Evolutionary conservation across 2,797 vertebrate genomes (phyloP), one percentile per base, ranked within the genome.

Genomic region (Chelon labrosus): DNA sequence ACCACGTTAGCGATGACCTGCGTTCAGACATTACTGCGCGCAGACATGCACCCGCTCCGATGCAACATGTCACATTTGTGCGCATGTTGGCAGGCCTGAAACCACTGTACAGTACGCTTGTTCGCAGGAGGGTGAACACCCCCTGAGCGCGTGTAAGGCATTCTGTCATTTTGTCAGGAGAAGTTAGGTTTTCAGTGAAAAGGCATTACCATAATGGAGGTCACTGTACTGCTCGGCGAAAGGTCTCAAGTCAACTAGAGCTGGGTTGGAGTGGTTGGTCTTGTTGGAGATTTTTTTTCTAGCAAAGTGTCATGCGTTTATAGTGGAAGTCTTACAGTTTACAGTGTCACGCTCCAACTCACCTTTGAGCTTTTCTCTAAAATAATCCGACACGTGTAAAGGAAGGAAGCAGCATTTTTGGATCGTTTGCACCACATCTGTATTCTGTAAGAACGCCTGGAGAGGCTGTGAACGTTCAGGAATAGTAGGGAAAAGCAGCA

Each of bases 121-220:
- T 81, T 87, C 74, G 84, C 77, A 80, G 82, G 84, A 84, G 60
- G 80, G 75, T 56, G 65, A 75, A 65, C 65, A 73, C 61, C 70
- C 83, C 64, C 57, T 56, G 51, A 87, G 80, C 53, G 13, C 64
- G 72, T 75, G 42, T 72, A 74, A 91, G 79, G 67, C 62, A 35
- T 84, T 79, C 61, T 90, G 88, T 87, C 86, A 86, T 88, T 90
- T 91, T 91, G 91, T 92, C 90, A 72, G 82, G 89, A 65, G 65
- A 85, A 70, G 71, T 91, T 91, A 84, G 1, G 22, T 63, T 84
- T 87, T 56, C 42, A 51, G 58, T 76, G 63, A 71, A 84, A 70
- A 52, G 46, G 46, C 53, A 79, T 89, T 84, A 80, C 27, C 61
- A 79, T 86, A 86, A 83, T 77, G 63, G 78, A 79, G 77, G 59